Evolutionary conservation across 2,888 invertebrate species (phyloP).

Genomic region (Andricus quercusramuli): DNA sequence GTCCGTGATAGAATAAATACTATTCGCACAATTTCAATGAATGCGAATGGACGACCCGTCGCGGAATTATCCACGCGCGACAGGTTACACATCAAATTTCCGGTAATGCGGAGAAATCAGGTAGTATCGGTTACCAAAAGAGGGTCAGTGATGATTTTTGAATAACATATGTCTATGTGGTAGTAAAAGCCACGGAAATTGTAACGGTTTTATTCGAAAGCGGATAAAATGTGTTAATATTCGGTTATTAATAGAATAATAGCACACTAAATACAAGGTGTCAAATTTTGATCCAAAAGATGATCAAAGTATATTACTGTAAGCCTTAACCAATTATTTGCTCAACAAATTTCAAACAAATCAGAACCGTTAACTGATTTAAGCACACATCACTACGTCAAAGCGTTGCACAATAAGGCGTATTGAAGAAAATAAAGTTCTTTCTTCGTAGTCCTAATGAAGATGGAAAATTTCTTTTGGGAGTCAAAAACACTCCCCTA

Average conservation of each 20-base stretch:
- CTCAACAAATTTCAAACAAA: no score
- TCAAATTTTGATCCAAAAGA: no score
- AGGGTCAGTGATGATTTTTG: constrained; percentile 39
- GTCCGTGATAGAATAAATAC: background rate
- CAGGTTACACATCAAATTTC: constrained; percentile 42
- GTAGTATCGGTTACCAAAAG: constrained; percentile 39
- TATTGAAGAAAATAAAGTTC: no score
- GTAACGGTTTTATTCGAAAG: constrained; percentile 39
- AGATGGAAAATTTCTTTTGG: no score
- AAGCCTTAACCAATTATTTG: no score
- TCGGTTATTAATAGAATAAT: background rate
- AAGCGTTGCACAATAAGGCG: no score
- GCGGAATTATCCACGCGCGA: constrained; percentile 28
- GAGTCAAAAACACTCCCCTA: no score
- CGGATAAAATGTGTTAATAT: constrained; percentile 32
- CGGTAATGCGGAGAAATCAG: constrained; percentile 37
- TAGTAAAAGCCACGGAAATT: constrained; percentile 40
- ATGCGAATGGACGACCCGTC: constrained; percentile 5
- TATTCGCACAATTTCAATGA: constrained; percentile 16
- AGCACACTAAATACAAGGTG: no score
- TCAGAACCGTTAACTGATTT: no score
- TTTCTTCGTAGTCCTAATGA: no score
- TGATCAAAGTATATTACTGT: no score
- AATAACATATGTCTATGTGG: constrained; percentile 13
- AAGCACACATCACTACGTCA: no score